phyloP scores from a whole-genome alignment of 2,888 invertebrate genomes.

The Blera fallax region DNA sequence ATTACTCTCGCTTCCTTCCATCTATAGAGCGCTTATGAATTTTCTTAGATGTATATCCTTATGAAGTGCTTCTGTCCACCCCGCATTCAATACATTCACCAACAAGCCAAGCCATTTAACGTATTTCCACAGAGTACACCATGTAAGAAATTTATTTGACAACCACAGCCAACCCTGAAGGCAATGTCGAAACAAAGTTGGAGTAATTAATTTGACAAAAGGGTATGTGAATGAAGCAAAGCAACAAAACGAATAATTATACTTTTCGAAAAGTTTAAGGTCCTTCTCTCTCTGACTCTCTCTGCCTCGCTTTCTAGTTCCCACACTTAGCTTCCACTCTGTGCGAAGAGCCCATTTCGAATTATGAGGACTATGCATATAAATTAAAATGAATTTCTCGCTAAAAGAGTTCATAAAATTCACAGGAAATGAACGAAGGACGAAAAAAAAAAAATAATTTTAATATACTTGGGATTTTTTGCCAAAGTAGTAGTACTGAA shows the following conservation, averaged over 20 bases:
- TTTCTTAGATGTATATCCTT: background rate
- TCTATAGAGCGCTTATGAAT: slow-evolving; percentile 17
- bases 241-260: slow-evolving; percentile 55
- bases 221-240: slow-evolving; percentile 19
- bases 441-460: background rate
- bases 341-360: slow-evolving; percentile 37
- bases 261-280: slow-evolving; percentile 54
- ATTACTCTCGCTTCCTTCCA: slow-evolving; percentile 35
- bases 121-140: slow-evolving; percentile 31
- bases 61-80: background rate
- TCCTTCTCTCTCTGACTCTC: background rate
- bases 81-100: background rate
- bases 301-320: background rate
- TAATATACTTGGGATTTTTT: slow-evolving; percentile 16
- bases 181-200: slow-evolving; percentile 57
- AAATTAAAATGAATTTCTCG: slow-evolving; percentile 52
- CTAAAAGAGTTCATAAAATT: slow-evolving; percentile 45
- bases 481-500: background rate
- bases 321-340: background rate
- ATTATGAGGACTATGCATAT: slow-evolving; percentile 55
- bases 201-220: slow-evolving; percentile 69
- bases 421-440: slow-evolving; percentile 11
- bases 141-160: slow-evolving; percentile 60
- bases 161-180: slow-evolving; percentile 32
- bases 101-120: slow-evolving; percentile 23